Evolutionary conservation across 2,888 invertebrate genomes (phyloP).

Genomic region (Lasiommata megera): DNA sequence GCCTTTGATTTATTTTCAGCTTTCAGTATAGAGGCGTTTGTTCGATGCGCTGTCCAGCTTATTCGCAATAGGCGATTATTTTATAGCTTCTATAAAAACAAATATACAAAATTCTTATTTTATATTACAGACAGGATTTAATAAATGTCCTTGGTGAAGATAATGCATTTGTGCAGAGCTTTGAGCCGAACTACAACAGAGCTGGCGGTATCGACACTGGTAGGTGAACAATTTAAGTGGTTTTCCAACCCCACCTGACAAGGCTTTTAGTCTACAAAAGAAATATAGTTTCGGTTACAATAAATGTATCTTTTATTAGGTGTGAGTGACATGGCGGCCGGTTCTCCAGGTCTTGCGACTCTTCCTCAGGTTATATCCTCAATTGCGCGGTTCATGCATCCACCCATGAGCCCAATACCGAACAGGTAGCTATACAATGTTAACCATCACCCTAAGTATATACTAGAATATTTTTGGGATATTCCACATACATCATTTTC

Average conservation of each 20-base stretch:
- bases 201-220: conserved; percentile 71
- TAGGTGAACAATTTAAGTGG: conserved; percentile 24
- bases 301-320: conserved; percentile 39
- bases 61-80: too few species aligned
- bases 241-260: not conserved
- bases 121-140: conserved; percentile 69
- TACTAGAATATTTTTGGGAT: too few species aligned
- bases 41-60: too few species aligned
- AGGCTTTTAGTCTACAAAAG: too few species aligned
- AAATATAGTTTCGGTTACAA: too few species aligned
- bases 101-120: too few species aligned
- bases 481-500: too few species aligned
- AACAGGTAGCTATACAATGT: conserved; percentile 48
- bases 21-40: too few species aligned
- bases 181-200: conserved; percentile 75
- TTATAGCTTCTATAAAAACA: too few species aligned
- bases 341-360: conserved; percentile 71
- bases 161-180: conserved; percentile 74
- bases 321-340: conserved; percentile 68
- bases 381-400: conserved; percentile 75
- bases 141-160: conserved; percentile 75
- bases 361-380: conserved; percentile 77
- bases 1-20: too few species aligned
- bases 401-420: conserved; percentile 53
- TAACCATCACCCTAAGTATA: too few species aligned